Evolutionary conservation across 2,113 vertebrate species (phyloP), one percentile per base, ranked within the genome.

Genomic region (Bos taurus): DNA sequence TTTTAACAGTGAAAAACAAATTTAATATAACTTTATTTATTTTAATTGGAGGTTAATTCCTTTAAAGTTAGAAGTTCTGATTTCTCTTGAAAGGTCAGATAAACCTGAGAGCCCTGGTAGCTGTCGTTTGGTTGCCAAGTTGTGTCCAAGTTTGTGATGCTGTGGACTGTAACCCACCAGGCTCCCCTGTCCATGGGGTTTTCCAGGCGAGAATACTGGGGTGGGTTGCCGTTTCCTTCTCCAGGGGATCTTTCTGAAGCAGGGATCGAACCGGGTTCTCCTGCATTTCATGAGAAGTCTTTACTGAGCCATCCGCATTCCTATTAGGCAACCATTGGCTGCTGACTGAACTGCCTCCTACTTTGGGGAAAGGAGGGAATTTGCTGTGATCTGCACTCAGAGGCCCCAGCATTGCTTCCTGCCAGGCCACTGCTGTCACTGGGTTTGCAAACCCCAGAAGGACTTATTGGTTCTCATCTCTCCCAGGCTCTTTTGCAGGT

Each of bases 61-160:
- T 71, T 54, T 60, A 64, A 12, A 91, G 43, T 40, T 43, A 23
- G 62, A 81, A 91, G 62, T 71, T 90, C 57, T 74, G 14, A 60
- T 78, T 89, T 92, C 23, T 86, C 52, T 80, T 83, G 40, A 93
- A 30, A 92, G 86, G 60, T 71, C 13, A 78, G 50, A 40, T 30
- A 57, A 33, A 19, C 13, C 26, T 30, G 19, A 92, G 50, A 40
- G 7, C 7, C 6, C 25, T 33, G 3, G 11, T 4, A 26, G 5
- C 23, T 26, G 6, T 13, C 7, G 23, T 43, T 26, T 77, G 26
- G 71, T 77, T 77, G 71, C 40, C 71, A 43, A 77, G 36, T 43
- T 43, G 40, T 26, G 40, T 77, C 71, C 71, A 23, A 40, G 40
- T 77, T 14, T 7, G 6, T 43, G 71, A 14, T 12, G 2, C 23